Conservation (phyloP, 2,113 vertebrate genomes). For the Pao palembangensis region DNA sequence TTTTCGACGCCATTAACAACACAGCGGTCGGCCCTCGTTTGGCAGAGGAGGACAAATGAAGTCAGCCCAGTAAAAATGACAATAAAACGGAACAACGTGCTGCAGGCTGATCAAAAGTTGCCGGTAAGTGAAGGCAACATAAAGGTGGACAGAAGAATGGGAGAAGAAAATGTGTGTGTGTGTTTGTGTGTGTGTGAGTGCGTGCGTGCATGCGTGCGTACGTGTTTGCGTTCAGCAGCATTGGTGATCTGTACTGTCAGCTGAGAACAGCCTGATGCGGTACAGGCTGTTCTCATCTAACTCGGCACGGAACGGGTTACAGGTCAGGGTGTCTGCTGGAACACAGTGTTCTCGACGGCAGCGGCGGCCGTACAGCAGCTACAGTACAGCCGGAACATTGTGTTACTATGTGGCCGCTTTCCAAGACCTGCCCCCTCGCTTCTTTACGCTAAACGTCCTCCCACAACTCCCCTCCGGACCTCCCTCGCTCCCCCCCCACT, state of each 20-base stretch:
- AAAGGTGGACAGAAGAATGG: too few relatives aligned
- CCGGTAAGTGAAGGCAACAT: too few relatives aligned
- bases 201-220: not conserved
- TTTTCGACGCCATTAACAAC: not conserved
- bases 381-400: conserved; percentile 85
- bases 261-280: conserved; percentile 67
- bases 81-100: not conserved
- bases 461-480: too few relatives aligned
- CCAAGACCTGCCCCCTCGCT: conserved; percentile 77
- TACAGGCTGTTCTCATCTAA: conserved; percentile 72
- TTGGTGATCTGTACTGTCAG: conserved; percentile 55
- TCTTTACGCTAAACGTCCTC: conserved; percentile 72
- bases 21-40: not conserved
- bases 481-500: not conserved
- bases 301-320: conserved; percentile 79
- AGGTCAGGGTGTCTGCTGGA: conserved; percentile 81
- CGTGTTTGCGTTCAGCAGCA: conserved; percentile 6
- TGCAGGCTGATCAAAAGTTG: too few relatives aligned
- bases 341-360: conserved; percentile 84
- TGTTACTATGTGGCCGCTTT: conserved; percentile 82
- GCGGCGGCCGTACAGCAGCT: conserved; percentile 66
- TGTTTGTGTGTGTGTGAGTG: conserved; percentile 22
- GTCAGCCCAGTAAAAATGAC: conserved; percentile 1
- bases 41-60: conserved; percentile 4
- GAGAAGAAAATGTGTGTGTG: too few relatives aligned